Evolutionary conservation across 2,113 vertebrate genomes (phyloP).

Genomic region (Carassius auratus): DNA sequence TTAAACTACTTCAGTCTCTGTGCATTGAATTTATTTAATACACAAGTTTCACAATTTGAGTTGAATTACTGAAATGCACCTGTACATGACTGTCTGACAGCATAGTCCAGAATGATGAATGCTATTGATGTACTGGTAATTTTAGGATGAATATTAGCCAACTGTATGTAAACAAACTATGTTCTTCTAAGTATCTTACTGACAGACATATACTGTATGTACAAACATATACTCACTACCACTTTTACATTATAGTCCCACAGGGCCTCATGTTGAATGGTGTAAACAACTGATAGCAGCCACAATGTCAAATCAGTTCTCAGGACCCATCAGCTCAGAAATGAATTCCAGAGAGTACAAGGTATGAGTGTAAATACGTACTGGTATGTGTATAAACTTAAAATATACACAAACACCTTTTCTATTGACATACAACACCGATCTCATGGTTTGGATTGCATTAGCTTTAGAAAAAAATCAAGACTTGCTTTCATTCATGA

Average conservation of each 20-base stretch:
- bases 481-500: neutral
- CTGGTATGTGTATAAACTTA: constrained; percentile 51
- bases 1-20: too few species aligned
- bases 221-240: neutral
- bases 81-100: neutral
- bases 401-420: neutral
- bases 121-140: neutral
- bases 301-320: constrained; percentile 94
- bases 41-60: too few species aligned
- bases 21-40: too few species aligned
- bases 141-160: neutral
- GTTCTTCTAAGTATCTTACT: neutral
- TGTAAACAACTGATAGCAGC: constrained; percentile 98
- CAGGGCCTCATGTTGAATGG: constrained; percentile 96
- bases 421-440: neutral
- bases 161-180: neutral
- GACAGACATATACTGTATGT: neutral
- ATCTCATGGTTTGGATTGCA: neutral
- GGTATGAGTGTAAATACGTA: constrained; percentile 68
- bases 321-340: constrained; percentile 81
- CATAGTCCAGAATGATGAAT: neutral
- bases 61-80: too few species aligned
- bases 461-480: neutral
- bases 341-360: constrained; percentile 81
- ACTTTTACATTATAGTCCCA: constrained; percentile 77